Conservation (phyloP, 1,140 invertebrate species). For the Archivesica marissinica region DNA sequence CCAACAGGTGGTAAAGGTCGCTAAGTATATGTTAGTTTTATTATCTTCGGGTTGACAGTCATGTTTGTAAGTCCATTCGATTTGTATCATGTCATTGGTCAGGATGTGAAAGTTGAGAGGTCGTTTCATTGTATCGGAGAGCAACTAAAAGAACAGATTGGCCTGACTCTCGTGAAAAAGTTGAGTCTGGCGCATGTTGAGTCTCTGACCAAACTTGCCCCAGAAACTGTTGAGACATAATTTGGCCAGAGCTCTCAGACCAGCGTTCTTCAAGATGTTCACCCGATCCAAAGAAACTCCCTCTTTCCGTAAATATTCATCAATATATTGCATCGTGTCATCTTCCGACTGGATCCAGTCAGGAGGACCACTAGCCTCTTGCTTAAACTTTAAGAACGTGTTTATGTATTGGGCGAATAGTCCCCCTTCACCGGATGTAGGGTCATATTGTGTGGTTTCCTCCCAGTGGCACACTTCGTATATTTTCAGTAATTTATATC, state of each 20-base stretch:
- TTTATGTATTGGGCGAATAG: conserved; percentile 64
- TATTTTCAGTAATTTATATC: conserved; percentile 79
- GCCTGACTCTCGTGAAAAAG: conserved; percentile 63
- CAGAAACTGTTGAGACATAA: conserved; percentile 62
- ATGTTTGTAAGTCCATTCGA: conserved; percentile 34
- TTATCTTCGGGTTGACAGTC: conserved; percentile 4
- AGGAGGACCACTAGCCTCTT: conserved; percentile 64
- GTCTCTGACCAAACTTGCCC: conserved; percentile 59
- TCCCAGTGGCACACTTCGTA: conserved; percentile 79
- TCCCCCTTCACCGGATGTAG: neutral
- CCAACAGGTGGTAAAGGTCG: conserved; percentile 81
- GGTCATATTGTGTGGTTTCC: conserved; percentile 66
- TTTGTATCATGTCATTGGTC: conserved; percentile 49
- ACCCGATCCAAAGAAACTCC: conserved; percentile 77
- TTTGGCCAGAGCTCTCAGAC: conserved; percentile 67
- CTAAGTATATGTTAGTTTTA: conserved; percentile 80
- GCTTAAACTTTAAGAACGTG: conserved; percentile 67
- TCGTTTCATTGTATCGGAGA: conserved; percentile 67
- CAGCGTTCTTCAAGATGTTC: conserved; percentile 80
- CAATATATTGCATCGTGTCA: conserved; percentile 72
- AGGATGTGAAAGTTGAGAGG: conserved; percentile 63
- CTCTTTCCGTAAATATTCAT: conserved; percentile 64
- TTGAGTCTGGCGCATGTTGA: conserved; percentile 56
- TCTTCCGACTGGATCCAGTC: conserved; percentile 20
- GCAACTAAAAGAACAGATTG: conserved; percentile 71